These are phyloP conservation scores for Athalia circularis DNA, from an alignment of 2,888 invertebrate species.

Conservation along the genomic window DNA sequence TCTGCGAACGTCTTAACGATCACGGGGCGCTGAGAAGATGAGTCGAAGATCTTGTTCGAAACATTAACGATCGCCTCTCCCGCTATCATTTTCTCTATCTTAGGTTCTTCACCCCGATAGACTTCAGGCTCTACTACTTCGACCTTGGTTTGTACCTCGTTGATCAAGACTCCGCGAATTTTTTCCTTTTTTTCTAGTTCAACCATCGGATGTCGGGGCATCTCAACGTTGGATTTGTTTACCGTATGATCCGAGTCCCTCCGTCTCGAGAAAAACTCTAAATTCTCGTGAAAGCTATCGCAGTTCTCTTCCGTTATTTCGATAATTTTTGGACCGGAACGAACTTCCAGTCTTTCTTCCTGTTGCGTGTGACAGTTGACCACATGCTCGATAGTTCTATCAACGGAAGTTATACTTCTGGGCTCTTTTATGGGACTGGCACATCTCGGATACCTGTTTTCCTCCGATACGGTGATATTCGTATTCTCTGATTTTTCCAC, in stretches of 20 bases:
- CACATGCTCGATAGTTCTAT: constrained; percentile 66
- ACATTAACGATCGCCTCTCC: neutral
- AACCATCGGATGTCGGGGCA: constrained; percentile 5
- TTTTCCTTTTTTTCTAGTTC: constrained; percentile 36
- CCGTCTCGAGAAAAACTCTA: constrained; percentile 68
- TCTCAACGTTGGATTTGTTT: constrained; percentile 18
- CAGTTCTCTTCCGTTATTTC: constrained; percentile 71
- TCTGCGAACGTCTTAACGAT: neutral
- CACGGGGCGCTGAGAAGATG: neutral
- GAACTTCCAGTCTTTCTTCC: constrained; percentile 44
- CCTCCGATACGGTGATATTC: constrained; percentile 64
- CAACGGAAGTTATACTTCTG: constrained; percentile 63
- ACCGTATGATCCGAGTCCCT: constrained; percentile 53
- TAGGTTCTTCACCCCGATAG: constrained; percentile 9
- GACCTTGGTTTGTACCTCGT: constrained; percentile 25
- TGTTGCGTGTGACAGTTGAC: constrained; percentile 59
- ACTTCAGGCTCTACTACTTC: constrained; percentile 4
- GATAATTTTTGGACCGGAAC: constrained; percentile 62
- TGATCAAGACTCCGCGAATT: neutral
- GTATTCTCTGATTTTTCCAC: constrained; percentile 66
- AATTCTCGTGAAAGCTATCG: constrained; percentile 70
- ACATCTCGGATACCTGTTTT: constrained; percentile 48
- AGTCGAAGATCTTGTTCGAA: neutral
- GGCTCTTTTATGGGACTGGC: constrained; percentile 55
- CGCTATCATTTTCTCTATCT: neutral